Conservation (phyloP, 1,140 invertebrate genomes). For the Drosophila burlai region DNA sequence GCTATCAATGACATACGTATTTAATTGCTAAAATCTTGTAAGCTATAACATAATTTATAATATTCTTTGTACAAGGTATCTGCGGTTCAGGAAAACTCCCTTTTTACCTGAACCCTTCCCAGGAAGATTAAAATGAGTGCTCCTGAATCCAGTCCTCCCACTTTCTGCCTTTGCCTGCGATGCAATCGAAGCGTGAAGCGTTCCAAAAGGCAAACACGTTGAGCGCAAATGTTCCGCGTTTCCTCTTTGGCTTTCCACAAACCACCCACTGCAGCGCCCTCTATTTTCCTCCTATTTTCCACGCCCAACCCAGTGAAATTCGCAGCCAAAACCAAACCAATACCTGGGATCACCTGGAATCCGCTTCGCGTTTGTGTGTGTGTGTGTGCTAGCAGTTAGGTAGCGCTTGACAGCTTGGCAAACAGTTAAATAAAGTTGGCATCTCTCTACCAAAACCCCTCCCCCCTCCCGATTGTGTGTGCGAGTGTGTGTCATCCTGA, state of each 20-base stretch:
- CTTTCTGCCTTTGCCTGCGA: conserved; percentile 43
- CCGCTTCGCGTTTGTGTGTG: conserved; percentile 35
- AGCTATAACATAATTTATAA: background rate
- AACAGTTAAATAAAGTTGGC: conserved; percentile 83
- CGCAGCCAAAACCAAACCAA: conserved; percentile 41
- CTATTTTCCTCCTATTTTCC: conserved; percentile 1
- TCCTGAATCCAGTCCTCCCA: background rate
- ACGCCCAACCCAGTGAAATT: background rate
- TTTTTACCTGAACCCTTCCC: conserved; percentile 17
- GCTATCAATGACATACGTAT: too few relatives aligned
- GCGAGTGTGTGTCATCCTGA: conserved; percentile 32
- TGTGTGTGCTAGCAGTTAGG: conserved; percentile 65
- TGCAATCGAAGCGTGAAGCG: conserved; percentile 79
- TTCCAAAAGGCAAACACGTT: conserved; percentile 79
- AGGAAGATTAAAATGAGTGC: conserved; percentile 69
- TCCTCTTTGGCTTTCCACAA: conserved; percentile 70
- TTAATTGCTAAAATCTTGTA: background rate
- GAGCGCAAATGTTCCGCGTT: conserved; percentile 78
- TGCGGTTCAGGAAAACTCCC: background rate
- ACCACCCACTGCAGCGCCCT: conserved; percentile 10
- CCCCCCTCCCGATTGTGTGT: conserved; percentile 1
- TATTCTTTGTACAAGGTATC: conserved; percentile 1
- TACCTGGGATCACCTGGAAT: conserved; percentile 49
- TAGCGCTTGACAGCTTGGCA: conserved; percentile 80
- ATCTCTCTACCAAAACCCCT: conserved; percentile 10